Conservation (phyloP, 2,113 vertebrate genomes). For the Saguinus imperator region DNA sequence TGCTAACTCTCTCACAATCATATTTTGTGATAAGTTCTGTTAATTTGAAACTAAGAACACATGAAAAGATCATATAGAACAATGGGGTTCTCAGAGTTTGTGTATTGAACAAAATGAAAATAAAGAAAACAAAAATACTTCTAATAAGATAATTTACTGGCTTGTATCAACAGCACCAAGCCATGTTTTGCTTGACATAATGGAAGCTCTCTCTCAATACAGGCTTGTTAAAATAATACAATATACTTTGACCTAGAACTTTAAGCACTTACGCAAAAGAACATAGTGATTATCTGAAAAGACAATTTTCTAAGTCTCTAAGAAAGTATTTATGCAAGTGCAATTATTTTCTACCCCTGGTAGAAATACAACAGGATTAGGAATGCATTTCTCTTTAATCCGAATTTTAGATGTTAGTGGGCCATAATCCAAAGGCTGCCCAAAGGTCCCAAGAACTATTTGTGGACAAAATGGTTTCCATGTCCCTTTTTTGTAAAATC, state of each 20-base stretch:
- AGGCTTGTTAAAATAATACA: background rate
- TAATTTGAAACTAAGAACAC: background rate
- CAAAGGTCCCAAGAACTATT: background rate
- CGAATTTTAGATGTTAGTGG: background rate
- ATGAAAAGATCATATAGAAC: background rate
- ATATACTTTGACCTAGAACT: background rate
- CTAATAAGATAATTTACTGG: background rate
- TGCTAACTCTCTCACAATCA: background rate
- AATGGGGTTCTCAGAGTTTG: background rate
- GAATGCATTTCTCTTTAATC: background rate
- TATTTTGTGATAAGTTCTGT: background rate
- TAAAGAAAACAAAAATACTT: background rate
- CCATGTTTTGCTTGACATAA: background rate
- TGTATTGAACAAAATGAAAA: background rate
- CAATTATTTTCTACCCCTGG: constrained; percentile 1
- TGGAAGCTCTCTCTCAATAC: background rate
- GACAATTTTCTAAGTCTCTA: background rate
- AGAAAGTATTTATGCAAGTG: background rate
- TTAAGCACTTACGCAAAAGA: background rate
- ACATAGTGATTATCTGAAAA: background rate
- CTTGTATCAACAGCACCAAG: background rate
- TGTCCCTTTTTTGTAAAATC: background rate
- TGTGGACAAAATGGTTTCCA: background rate
- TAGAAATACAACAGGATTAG: background rate
- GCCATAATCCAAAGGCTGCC: background rate